Base-by-base conservation (phyloP, 1,140 invertebrate genomes). In the Rhagoletis pomonella region DNA sequence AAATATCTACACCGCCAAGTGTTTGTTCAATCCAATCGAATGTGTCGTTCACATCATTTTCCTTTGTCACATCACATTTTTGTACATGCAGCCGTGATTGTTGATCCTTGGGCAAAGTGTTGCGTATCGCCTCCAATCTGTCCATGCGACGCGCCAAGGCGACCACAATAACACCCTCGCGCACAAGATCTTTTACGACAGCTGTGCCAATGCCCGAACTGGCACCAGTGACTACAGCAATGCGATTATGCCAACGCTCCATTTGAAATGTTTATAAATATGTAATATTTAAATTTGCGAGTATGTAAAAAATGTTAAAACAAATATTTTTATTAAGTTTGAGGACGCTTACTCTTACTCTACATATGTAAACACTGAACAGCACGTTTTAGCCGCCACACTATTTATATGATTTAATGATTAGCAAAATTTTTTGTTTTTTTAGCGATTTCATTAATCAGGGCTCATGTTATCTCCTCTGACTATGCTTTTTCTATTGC, bases 201-300 rank as follows among this genome's bases (percentile, higher is more conserved):
- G 93, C 94, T 0, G 94, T 94, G 0, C 97, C 96, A 39, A 97
- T 97, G 0, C 96, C 96, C 0, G 94, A 93, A 87, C 96, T 96
- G 2, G 96, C 96, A 0, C 96, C 96, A 0, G 95, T 96, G 0
- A 96, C 94, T 14, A 96, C 91, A 6, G 95, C 95, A 4, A 95
- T 94, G 64, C 94, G 93, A 87, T 94, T 94, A 50, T 88, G 88
- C 95, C 95, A 96, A 42, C 94, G 92, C 6, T 95, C 94, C 95
- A 95, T 95, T 62, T 55, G 50, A 55, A 55, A 4, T 55, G 4
- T 55, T 67, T 14, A 5, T 14, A 14, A 67, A 67, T 19, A 39
- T n/a, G n/a, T n/a, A n/a, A n/a, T n/a, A n/a, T n/a, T n/a, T n/a
- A n/a, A n/a, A n/a, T n/a, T n/a, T n/a, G n/a, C n/a, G n/a, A n/a